phyloP scores from a whole-genome alignment of 2,113 vertebrate species.

The Ploceus nigricollis region DNA sequence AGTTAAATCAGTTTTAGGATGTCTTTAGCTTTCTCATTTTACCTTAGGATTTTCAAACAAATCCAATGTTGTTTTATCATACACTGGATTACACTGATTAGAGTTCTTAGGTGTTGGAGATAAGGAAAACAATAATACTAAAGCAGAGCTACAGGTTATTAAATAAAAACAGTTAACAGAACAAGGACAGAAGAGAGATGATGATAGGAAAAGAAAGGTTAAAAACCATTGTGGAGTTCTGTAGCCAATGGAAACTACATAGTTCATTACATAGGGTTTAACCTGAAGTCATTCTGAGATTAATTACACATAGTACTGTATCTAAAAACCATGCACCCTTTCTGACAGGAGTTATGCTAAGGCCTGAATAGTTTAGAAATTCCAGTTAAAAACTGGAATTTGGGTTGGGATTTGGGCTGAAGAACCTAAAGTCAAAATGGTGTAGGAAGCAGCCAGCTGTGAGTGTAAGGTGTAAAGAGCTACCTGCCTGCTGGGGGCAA shows the following conservation, averaged over 20 bases:
- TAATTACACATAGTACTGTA: neutral
- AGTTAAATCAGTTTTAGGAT: neutral
- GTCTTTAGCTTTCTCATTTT: neutral
- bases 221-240: neutral
- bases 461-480: neutral
- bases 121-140: slow-evolving; percentile 15
- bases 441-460: neutral
- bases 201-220: neutral
- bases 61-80: neutral
- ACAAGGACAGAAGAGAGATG: neutral
- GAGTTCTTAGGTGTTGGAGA: neutral
- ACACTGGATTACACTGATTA: neutral
- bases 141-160: slow-evolving; percentile 1
- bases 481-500: neutral
- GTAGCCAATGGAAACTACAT: neutral
- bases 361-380: neutral
- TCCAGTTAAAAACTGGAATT: neutral
- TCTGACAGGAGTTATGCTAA: neutral
- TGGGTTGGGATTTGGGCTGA: neutral
- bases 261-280: neutral
- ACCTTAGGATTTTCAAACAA: neutral
- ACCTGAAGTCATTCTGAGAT: neutral
- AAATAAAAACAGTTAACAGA: neutral
- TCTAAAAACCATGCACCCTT: neutral
- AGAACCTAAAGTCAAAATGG: neutral